Evolutionary conservation across 2,888 invertebrate genomes (phyloP).

Genomic region (Bhutanitis thaidina): DNA sequence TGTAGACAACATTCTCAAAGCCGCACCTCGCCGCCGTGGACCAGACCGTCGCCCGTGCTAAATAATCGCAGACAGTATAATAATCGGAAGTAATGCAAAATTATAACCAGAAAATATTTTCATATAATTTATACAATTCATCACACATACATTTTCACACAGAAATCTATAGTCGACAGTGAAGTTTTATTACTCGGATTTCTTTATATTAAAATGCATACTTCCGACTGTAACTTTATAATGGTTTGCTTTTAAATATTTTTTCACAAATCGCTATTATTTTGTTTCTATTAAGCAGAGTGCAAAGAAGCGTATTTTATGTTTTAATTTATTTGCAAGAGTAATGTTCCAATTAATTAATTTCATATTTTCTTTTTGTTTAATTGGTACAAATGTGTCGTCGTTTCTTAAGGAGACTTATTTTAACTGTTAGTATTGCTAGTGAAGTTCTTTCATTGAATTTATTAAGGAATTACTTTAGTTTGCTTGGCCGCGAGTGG

Average conservation of each 20-base stretch:
- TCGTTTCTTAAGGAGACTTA: not conserved
- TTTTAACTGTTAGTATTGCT: constrained; percentile 42
- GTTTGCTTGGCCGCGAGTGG: constrained; percentile 47
- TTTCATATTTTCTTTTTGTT: too few relatives aligned
- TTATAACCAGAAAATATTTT: not conserved
- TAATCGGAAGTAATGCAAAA: not conserved
- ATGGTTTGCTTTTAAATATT: constrained; percentile 5
- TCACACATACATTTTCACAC: too few relatives aligned
- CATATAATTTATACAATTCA: too few relatives aligned
- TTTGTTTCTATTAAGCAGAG: constrained; percentile 20
- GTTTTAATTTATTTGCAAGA: not conserved
- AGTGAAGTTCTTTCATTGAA: constrained; percentile 35
- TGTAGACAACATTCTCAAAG: constrained; percentile 97
- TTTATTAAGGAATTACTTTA: constrained; percentile 41
- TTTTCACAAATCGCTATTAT: constrained; percentile 18
- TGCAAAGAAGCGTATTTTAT: constrained; percentile 21
- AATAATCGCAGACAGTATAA: constrained; percentile 8
- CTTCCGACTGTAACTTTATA: not conserved
- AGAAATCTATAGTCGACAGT: too few relatives aligned
- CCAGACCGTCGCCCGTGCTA: constrained; percentile 93
- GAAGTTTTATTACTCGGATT: too few relatives aligned
- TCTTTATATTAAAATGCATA: not conserved
- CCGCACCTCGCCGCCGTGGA: constrained; percentile 92
- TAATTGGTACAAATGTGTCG: constrained; percentile 7
- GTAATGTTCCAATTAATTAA: not conserved